Evolutionary conservation across 2,113 vertebrate genomes (phyloP), one percentile per base, ranked within the genome.

Genomic region (Macquaria australasica): DNA sequence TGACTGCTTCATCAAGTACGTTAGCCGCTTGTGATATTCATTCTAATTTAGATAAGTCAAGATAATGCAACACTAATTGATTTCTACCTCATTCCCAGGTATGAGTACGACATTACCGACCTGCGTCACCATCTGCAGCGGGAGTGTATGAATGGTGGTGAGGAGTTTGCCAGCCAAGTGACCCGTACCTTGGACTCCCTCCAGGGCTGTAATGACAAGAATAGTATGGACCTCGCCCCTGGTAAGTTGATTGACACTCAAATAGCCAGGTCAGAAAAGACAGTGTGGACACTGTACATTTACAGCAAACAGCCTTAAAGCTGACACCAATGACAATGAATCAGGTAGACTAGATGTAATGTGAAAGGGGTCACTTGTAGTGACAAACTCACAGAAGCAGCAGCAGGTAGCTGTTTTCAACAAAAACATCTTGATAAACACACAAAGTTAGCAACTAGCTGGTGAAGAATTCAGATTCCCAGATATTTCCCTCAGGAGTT

Each of bases 81-180:
- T 79, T 88, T 63, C 34, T 23, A 9, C 74, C 34, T 80, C 76
- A 43, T 73, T 67, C 51, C 5, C 70, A 95, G 94, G 77, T 95
- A 99, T 0, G 98, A 99, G 91, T 99, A 99, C 0, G 98, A 99
- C 95, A 99, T 99, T 89, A 97, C 98, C 0, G 98, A 99, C 93
- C 96, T 99, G 81, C 96, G 98, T 41, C 98, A 99, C 89, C 98
- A 99, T 87, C 96, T 99, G 81, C 98, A 99, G 93, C 93, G 98
- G 0, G 98, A 99, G 89, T 99, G 98, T 89, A 99, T 99, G 98
- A 99, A 99, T 0, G 98, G 98, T 0, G 98, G 98, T 0, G 98
- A 99, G 94, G 98, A 99, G 91, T 99, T 97, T 0, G 93, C 97
- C 93, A 99, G 98, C 93, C 98, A 99, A 95, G 97, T 99, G 87